Conservation (phyloP, 1,140 invertebrate genomes). For the Magallana ariakensis region DNA sequence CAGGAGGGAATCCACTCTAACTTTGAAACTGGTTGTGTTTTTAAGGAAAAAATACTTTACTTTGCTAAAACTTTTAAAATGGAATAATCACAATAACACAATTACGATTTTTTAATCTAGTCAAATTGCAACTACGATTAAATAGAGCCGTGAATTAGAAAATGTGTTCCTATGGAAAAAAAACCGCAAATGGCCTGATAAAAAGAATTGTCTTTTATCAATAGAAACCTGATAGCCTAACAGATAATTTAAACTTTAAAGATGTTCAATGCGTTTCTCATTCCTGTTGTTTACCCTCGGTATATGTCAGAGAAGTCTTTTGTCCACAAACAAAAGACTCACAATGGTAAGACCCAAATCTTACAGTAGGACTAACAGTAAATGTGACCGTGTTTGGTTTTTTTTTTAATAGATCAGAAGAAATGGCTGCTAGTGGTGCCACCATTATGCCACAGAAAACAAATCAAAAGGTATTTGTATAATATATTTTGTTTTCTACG, state of each 20-base stretch:
- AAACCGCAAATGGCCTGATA: no score
- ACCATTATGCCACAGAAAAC: constrained; percentile 9
- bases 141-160: no score
- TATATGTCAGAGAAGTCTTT: background rate
- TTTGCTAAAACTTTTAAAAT: no score
- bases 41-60: no score
- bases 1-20: no score
- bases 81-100: no score
- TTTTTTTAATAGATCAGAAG: background rate
- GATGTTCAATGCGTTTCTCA: background rate
- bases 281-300: background rate
- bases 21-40: no score
- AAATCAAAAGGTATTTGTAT: background rate
- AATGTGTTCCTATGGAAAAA: no score
- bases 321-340: background rate
- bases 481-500: no score
- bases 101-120: no score
- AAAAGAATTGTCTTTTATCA: background rate
- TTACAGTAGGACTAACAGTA: background rate
- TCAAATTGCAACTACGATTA: no score
- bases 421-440: constrained; percentile 16
- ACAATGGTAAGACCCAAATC: background rate
- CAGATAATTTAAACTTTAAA: constrained; percentile 8
- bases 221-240: background rate
- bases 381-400: constrained; percentile 18